A percentile compares a stretch with the other conserved stretches of the same genome.
These are phyloP conservation scores for Cichlasoma orientale DNA, from an alignment of 2,797 vertebrate species.

Conservation along the genomic window DNA sequence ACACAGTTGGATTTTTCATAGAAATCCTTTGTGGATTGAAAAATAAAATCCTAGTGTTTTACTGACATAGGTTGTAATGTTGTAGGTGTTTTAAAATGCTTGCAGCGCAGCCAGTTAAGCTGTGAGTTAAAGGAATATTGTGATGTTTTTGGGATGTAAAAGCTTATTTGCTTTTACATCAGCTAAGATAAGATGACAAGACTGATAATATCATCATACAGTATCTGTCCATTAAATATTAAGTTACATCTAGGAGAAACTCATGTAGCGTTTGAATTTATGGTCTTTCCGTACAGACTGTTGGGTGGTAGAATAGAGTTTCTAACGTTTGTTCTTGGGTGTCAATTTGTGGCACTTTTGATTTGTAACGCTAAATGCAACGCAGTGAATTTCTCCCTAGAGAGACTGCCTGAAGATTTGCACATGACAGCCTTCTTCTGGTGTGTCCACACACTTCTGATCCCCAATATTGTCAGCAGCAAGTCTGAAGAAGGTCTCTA, in stretches of 20 bases:
- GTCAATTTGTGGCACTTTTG: not conserved
- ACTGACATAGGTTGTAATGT: not conserved
- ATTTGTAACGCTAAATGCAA: not conserved
- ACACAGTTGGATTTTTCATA: conserved; percentile 1
- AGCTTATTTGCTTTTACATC: not conserved
- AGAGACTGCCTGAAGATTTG: not conserved
- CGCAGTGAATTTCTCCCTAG: not conserved
- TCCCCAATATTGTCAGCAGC: not conserved
- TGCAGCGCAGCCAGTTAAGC: not conserved
- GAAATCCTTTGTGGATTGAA: not conserved
- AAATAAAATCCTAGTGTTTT: not conserved
- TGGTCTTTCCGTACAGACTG: not conserved
- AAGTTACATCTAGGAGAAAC: not conserved
- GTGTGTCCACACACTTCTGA: not conserved
- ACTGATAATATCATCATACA: not conserved
- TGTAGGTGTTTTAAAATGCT: not conserved
- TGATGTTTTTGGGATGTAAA: not conserved
- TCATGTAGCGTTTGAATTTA: not conserved
- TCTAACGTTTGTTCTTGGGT: not conserved
- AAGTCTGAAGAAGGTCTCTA: not conserved
- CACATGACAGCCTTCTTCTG: fast-evolving
- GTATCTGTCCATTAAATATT: not conserved
- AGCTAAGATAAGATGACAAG: not conserved
- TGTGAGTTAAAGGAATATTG: not conserved
- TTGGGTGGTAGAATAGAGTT: not conserved